Evolutionary conservation across 1,140 invertebrate genomes (phyloP).

Genomic region (Elymnias hypermnestra): DNA sequence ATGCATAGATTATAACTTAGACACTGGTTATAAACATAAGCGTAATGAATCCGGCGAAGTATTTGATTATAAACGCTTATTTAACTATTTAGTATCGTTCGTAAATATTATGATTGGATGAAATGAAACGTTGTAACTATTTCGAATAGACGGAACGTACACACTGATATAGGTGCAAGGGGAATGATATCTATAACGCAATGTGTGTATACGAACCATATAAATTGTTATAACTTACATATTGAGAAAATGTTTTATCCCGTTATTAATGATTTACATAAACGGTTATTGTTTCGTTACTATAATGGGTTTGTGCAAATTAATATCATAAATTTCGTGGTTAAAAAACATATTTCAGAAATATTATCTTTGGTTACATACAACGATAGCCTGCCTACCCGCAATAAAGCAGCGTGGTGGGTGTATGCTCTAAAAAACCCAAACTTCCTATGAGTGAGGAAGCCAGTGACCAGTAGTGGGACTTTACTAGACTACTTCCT

Average conservation of each 20-base stretch:
- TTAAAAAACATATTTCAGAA: too few species aligned
- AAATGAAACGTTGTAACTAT: constrained; percentile 21
- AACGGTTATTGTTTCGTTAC: constrained; percentile 40
- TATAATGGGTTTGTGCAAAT: constrained; percentile 63
- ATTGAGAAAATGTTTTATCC: constrained; percentile 22
- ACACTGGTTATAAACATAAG: constrained; percentile 54
- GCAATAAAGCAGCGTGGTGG: too few species aligned
- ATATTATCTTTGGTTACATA: too few species aligned
- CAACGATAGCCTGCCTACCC: too few species aligned
- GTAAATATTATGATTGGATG: constrained; percentile 37
- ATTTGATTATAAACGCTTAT: constrained; percentile 61
- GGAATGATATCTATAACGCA: constrained; percentile 27
- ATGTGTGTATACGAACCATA: constrained; percentile 61
- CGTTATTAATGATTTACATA: constrained; percentile 35
- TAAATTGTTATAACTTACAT: constrained; percentile 50
- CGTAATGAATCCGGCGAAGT: constrained; percentile 53
- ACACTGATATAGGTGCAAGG: constrained; percentile 26
- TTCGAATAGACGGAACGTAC: constrained; percentile 27
- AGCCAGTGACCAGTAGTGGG: too few species aligned
- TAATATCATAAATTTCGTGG: constrained; percentile 16
- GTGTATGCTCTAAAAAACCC: too few species aligned
- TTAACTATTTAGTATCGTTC: constrained; percentile 55
- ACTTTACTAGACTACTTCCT: too few species aligned
- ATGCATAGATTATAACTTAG: constrained; percentile 68
- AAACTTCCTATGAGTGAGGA: too few species aligned